A percentile compares a stretch with the other conserved stretches of the same genome.
phyloP scores from a whole-genome alignment of 2,888 invertebrate species.

The Gnatocerus cornutus region DNA sequence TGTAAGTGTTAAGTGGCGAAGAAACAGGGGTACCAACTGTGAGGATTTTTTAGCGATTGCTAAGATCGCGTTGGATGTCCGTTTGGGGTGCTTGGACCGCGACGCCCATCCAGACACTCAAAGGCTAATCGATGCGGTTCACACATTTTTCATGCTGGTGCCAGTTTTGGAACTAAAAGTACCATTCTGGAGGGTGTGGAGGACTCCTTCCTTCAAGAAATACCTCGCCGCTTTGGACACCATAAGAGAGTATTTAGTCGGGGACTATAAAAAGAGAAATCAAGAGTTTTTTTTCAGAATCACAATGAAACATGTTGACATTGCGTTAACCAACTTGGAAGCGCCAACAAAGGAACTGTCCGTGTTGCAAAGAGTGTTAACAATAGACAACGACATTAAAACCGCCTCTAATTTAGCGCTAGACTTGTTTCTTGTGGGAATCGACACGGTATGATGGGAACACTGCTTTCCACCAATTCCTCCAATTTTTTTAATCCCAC shows the following conservation, averaged over 20 bases:
- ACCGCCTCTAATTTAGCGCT: conserved; percentile 88
- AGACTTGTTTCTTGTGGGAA: conserved; percentile 91
- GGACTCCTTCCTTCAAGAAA: conserved; percentile 86
- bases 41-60: too few species aligned
- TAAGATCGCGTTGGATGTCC: conserved; percentile 87
- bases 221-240: conserved; percentile 91
- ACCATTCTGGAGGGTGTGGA: conserved; percentile 88
- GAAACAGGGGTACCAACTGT: too few species aligned
- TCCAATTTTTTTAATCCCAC: too few species aligned
- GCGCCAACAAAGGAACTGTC: conserved; percentile 78
- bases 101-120: conserved; percentile 82
- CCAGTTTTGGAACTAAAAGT: conserved; percentile 88
- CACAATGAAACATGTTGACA: conserved; percentile 87
- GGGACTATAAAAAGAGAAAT: too few species aligned
- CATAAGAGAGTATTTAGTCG: conserved; percentile 81
- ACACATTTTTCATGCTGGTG: conserved; percentile 86
- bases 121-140: conserved; percentile 89
- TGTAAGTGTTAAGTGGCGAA: conserved; percentile 75
- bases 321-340: conserved; percentile 79
- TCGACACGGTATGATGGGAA: conserved; percentile 93
- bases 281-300: conserved; percentile 73
- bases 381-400: conserved; percentile 85
- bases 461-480: too few species aligned
- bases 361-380: conserved; percentile 84
- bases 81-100: conserved; percentile 86